Base-by-base conservation (phyloP, 2,888 invertebrate species). In the Chrysodeixis includens region DNA sequence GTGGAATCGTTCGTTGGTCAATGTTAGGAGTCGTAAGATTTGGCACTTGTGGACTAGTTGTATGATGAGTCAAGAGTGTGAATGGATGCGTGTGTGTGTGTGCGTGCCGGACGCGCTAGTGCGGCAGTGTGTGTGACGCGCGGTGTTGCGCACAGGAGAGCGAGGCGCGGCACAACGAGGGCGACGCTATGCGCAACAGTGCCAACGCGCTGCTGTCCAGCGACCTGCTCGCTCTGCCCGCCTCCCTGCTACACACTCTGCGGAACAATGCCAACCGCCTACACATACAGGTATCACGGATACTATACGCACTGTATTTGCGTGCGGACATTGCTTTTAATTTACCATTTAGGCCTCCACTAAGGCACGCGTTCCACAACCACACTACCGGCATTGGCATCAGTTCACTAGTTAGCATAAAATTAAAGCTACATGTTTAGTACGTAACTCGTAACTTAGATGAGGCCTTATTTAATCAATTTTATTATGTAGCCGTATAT, bases 161-260 rank as follows among this genome's bases (percentile, higher is more conserved):
- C 65, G 81, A 71, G 66, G 62, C 76, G 69, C 79, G 81, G 69
- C 78, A 67, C 71, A 81, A 85, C 68, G 87, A 86, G 64, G 88
- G 88, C 66, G 97, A 97, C 81, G 96, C 97, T 88, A 95, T 97
- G 78, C 96, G 97, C 69, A 97, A 98, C 91, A 97, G 97, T 86
- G 97, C 97, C 55, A 97, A 97, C 91, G 97, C 97, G 88, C 96
- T 97, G 86, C 94, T 97, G 51, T 97, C 97, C 46, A 96, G 97
- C 58, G 97, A 97, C 86, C 95, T 96, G 82, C 92, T 96, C 35
- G 35, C 35, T 1, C 89, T 96, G 83, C 96, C 96, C 74, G 95
- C 96, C 63, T 86, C 89, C 71, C 84, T 88, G 90, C 94, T 90
- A 81, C 95, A 89, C 77, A 86, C 90, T 55, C 86, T 92, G 73